Evolutionary conservation across 2,113 vertebrate genomes (phyloP).

Genomic region (Sylvietta virens): DNA sequence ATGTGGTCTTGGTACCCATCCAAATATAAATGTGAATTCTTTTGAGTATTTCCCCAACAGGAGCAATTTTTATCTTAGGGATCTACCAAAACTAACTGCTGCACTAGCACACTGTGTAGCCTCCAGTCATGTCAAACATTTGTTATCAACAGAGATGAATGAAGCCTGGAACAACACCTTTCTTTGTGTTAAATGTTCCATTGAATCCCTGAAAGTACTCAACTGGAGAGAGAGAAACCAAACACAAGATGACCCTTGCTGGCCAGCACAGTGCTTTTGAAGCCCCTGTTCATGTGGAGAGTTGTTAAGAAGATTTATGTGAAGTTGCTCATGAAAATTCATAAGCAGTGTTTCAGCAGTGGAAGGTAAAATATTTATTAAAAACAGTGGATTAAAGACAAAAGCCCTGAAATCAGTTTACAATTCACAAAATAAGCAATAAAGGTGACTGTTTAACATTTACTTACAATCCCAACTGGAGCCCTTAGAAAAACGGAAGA

Average conservation of each 20-base stretch:
- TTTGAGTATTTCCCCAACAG: constrained; percentile 17
- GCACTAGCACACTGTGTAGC: not conserved
- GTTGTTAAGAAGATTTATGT: not conserved
- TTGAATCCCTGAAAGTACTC: not conserved
- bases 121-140: not conserved
- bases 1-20: constrained; percentile 42
- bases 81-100: not conserved
- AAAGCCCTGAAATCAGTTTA: not conserved
- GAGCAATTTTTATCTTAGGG: not conserved
- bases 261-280: not conserved
- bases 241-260: not conserved
- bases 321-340: constrained; percentile 14
- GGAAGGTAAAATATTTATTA: not conserved
- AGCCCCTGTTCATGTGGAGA: not conserved
- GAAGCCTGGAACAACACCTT: not conserved
- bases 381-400: not conserved
- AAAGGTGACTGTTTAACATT: not conserved
- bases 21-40: constrained; percentile 48
- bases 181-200: not conserved
- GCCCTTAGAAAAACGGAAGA: not conserved
- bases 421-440: not conserved
- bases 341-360: not conserved
- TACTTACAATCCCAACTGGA: not conserved
- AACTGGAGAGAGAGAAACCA: constrained; percentile 4
- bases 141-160: not conserved